These are phyloP conservation scores for Dunckerocampus dactyliophorus DNA, from an alignment of 2,113 vertebrate genomes.

Conservation along the genomic window DNA sequence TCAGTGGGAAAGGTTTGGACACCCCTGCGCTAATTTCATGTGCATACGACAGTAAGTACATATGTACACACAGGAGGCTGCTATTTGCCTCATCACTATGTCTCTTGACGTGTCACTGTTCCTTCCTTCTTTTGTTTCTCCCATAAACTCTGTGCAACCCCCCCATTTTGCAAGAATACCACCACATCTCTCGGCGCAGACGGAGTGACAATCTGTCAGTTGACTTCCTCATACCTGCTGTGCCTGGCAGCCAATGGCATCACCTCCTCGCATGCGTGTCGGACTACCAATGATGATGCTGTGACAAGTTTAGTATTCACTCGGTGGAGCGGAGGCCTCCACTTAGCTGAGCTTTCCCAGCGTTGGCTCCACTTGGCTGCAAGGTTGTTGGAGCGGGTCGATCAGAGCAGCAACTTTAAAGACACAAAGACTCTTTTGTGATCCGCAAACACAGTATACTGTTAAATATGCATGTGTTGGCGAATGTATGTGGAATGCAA, in stretches of 20 bases:
- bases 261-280: slow-evolving; percentile 36
- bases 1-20: neutral
- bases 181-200: slow-evolving; percentile 10
- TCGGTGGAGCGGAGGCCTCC: slow-evolving; percentile 5
- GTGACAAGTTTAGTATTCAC: slow-evolving; percentile 62
- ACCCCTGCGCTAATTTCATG: too few relatives aligned
- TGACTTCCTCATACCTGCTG: slow-evolving; percentile 59
- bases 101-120: neutral
- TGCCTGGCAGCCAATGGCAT: slow-evolving; percentile 37
- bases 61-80: neutral
- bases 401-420: slow-evolving; percentile 3
- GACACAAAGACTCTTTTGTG: neutral
- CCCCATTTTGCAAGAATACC: slow-evolving; percentile 40
- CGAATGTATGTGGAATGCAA: neutral
- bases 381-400: slow-evolving; percentile 3
- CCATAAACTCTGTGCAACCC: slow-evolving; percentile 6
- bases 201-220: slow-evolving; percentile 12
- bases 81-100: neutral
- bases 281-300: slow-evolving; percentile 52
- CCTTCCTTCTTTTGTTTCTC: neutral
- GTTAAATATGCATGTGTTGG: neutral
- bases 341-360: slow-evolving; percentile 43
- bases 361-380: slow-evolving; percentile 20
- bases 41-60: too few relatives aligned
- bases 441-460: slow-evolving; percentile 1